Evolutionary conservation across 2,797 vertebrate species (phyloP).

Genomic region (Siniperca undulata): DNA sequence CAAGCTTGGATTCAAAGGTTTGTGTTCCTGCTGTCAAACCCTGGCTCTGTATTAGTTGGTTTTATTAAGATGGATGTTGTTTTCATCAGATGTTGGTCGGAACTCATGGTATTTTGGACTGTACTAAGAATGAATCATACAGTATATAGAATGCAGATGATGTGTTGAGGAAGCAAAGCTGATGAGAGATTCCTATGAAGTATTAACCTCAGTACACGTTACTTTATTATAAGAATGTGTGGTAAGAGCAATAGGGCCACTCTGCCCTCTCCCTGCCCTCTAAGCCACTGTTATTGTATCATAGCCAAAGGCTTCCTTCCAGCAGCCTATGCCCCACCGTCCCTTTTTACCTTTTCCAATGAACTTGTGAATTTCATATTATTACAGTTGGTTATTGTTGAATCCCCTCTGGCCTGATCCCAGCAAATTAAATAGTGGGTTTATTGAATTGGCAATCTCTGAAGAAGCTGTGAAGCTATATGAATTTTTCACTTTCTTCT

Average conservation of each 20-base stretch:
- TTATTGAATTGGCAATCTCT: slow-evolving; percentile 80
- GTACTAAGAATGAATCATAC: slow-evolving; percentile 20
- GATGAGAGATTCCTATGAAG: slow-evolving; percentile 41
- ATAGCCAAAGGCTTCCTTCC: slow-evolving; percentile 53
- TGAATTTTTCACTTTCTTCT: slow-evolving; percentile 54
- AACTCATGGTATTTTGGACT: slow-evolving; percentile 44
- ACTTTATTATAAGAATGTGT: slow-evolving; percentile 45
- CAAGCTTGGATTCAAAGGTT: slow-evolving; percentile 76
- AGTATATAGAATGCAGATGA: slow-evolving; percentile 27
- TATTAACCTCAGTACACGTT: slow-evolving; percentile 18
- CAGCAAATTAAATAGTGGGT: slow-evolving; percentile 80
- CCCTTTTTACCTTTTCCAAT: slow-evolving; percentile 64
- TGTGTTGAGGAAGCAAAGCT: slow-evolving; percentile 30
- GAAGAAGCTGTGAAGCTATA: slow-evolving; percentile 64
- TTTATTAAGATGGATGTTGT: slow-evolving; percentile 75
- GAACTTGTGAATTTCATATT: slow-evolving; percentile 80
- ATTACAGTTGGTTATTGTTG: slow-evolving; percentile 80
- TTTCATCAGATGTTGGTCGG: slow-evolving; percentile 60
- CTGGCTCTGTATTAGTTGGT: slow-evolving; percentile 62
- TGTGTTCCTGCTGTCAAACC: slow-evolving; percentile 77
- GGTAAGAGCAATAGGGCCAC: slow-evolving; percentile 38
- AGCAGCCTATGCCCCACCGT: slow-evolving; percentile 29
- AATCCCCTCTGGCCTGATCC: slow-evolving; percentile 79
- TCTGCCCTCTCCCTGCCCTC: slow-evolving; percentile 54
- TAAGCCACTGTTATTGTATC: slow-evolving; percentile 54